These are phyloP conservation scores for Psammodynastes pulverulentus DNA, from an alignment of 2,113 vertebrate species.

Conservation along the genomic window DNA sequence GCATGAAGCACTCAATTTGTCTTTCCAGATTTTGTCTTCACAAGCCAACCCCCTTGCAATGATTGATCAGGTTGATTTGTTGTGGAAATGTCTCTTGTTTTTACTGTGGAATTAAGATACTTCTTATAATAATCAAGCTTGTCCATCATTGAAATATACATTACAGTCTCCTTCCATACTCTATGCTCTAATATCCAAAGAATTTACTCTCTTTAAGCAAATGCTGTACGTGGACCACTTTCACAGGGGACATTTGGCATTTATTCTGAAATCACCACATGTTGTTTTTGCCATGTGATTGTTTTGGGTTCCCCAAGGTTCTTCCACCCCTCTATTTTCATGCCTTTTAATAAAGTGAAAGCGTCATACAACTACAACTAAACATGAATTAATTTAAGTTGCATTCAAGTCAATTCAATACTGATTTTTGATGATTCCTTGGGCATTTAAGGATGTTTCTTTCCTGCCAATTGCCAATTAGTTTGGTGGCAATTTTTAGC, in stretches of 20 bases:
- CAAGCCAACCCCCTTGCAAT: conserved; percentile 4
- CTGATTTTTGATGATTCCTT: neutral
- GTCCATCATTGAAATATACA: neutral
- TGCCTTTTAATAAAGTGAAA: neutral
- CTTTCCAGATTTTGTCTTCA: neutral
- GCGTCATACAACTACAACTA: neutral
- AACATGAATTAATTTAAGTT: neutral
- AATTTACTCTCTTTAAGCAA: neutral
- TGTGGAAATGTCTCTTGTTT: neutral
- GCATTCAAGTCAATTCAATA: neutral
- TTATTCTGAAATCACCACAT: neutral
- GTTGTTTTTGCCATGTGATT: neutral
- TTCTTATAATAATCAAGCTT: neutral
- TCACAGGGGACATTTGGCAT: neutral
- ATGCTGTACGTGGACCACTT: neutral
- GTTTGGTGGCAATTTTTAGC: neutral
- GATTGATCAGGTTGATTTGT: neutral
- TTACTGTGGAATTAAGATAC: conserved; percentile 14
- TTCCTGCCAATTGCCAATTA: neutral
- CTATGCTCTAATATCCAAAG: neutral
- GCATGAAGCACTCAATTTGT: neutral
- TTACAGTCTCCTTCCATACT: neutral
- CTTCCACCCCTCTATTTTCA: neutral
- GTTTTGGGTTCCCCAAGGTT: neutral
- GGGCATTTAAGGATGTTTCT: neutral